phyloP scores from a whole-genome alignment of 2,888 invertebrate genomes.

The Lacanobia oleracea region DNA sequence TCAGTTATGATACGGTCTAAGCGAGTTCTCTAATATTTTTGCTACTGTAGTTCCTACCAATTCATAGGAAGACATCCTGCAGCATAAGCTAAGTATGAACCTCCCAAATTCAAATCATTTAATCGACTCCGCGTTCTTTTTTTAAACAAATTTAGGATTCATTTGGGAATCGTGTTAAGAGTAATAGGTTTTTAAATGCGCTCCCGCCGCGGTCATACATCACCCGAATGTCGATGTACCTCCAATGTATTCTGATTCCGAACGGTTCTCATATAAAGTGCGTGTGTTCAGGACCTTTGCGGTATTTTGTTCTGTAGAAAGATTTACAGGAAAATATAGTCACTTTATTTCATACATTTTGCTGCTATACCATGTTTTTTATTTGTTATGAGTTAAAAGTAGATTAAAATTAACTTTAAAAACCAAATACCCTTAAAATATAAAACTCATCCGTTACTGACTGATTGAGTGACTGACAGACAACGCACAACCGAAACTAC shows the following conservation, averaged over 20 bases:
- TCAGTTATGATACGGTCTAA: not conserved
- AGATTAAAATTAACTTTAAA: no score
- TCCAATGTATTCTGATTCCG: constrained; percentile 59
- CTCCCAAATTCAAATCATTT: constrained; percentile 69
- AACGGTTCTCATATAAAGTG: constrained; percentile 28
- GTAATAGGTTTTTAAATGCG: constrained; percentile 86
- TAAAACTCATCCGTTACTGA: no score
- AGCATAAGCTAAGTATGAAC: constrained; percentile 43
- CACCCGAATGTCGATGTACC: constrained; percentile 69
- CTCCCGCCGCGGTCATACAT: constrained; percentile 76
- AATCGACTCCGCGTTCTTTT: constrained; percentile 73
- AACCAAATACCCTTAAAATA: no score
- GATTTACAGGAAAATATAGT: not conserved
- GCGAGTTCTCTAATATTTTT: not conserved
- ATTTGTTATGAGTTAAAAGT: no score
- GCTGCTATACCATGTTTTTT: no score
- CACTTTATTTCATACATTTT: not conserved
- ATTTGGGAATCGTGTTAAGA: constrained; percentile 76
- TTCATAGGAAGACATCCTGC: not conserved
- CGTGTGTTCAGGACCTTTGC: not conserved
- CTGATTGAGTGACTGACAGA: no score
- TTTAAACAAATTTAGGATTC: constrained; percentile 78
- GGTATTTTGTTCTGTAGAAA: not conserved
- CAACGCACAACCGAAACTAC: no score
- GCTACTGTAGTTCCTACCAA: not conserved